Evolutionary conservation across 2,888 invertebrate genomes (phyloP).

Genomic region (Eugnorisma glareosa): DNA sequence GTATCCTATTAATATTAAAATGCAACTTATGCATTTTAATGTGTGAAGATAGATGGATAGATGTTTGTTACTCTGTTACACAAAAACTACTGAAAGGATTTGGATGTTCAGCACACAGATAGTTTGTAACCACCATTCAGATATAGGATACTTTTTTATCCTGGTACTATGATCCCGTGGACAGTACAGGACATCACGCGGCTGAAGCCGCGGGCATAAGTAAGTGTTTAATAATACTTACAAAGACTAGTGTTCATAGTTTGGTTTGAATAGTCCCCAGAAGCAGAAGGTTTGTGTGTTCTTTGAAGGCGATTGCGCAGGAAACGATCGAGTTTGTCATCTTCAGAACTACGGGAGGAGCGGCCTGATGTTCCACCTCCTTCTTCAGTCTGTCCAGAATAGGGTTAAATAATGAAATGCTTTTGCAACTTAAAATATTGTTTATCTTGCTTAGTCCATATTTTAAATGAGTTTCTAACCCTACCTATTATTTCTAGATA

Average conservation of each 20-base stretch:
- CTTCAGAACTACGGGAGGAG: conserved; percentile 90
- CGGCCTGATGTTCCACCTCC: conserved; percentile 86
- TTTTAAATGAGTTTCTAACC: not conserved
- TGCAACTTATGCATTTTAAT: no score
- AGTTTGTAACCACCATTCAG: no score
- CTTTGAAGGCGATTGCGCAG: conserved; percentile 86
- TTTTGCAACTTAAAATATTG: not conserved
- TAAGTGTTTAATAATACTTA: no score
- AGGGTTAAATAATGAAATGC: conserved; percentile 28
- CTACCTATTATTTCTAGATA: not conserved
- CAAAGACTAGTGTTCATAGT: conserved; percentile 88
- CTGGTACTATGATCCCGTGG: no score
- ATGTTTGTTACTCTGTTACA: no score
- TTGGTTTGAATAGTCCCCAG: conserved; percentile 84
- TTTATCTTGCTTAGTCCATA: not conserved
- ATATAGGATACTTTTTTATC: no score
- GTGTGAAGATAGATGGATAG: no score
- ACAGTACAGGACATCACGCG: no score
- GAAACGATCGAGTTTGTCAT: conserved; percentile 90
- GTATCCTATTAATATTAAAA: no score
- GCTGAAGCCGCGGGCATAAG: no score
- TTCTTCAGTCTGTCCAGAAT: conserved; percentile 91
- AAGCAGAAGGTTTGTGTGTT: conserved; percentile 83
- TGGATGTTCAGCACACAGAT: no score
- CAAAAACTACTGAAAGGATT: no score